Evolutionary conservation across 2,797 vertebrate species (phyloP), one percentile per base, ranked within the genome.

Genomic region (Rhodeus uyekii): DNA sequence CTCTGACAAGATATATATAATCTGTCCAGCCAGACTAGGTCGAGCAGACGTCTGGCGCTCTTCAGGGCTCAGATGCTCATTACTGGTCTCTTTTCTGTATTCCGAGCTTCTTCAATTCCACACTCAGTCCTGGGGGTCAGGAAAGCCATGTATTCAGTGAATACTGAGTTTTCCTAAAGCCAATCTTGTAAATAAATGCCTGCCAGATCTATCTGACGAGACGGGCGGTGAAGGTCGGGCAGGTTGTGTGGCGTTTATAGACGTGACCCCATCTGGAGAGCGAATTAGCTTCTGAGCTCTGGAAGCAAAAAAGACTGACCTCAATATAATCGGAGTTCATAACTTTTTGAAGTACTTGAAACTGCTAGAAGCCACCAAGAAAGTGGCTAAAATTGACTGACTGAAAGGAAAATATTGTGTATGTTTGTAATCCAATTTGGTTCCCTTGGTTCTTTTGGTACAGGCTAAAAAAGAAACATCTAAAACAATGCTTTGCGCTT

Each of bases 101-200:
- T 50, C 68, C 13, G 68, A 63, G 58, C 82, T 46, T 48, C 53
- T 80, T 50, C 80, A 69, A 46, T 76, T 79, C 27, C 67, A 63
- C 24, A 3, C 55, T 68, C 42, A 24, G 53, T 44, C 80, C 65
- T 24, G 22, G 22, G 58, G 75, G 58, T 80, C 65, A 74, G 48
- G 44, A 42, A 73, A 80, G 72, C 58, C 44, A 60, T 80, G 50
- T 53, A 50, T 77, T 32, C 34, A 69, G 55, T 65, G 60, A 84
- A 80, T 81, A 64, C 76, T 12, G 65, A 69, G 78, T 71, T 86
- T 78, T 80, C 73, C 67, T 55, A 78, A 78, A 86, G 83, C 32
- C 78, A 74, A 46, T 83, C 53, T 83, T 81, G 74, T 81, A 63
- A 65, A 64, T 82, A 69, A 61, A 76, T 64, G 71, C 39, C 58